Evolutionary conservation across 23 tunicate species (phyloP), one percentile per base, ranked within the genome.

Genomic region (Trididemnum nubilum): DNA sequence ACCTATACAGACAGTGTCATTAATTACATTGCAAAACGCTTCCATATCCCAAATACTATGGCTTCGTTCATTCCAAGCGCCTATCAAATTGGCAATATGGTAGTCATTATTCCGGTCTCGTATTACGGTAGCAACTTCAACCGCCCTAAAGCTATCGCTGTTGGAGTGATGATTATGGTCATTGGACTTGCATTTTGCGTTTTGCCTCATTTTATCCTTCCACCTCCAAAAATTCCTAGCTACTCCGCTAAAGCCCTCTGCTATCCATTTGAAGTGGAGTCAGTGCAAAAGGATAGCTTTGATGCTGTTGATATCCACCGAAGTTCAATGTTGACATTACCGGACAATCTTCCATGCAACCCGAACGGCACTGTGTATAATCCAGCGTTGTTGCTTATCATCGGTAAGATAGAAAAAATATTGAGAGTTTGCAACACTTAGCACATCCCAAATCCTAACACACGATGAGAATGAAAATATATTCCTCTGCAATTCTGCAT

Each of bases 1-100:
- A 85, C 97, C 34, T 91, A 91, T 75, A 91, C 97, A 3, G 90
- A 85, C 87, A 91, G 97, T 33, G 97, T 91, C n/a, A 44, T 91
- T 79, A 91, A 91, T 44, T 91, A 82, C 52, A 91, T 91, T 30
- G 77, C 97, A 7, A 91, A 91, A 71, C 82, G 90, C 35, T 91
- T 91, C 54, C 78, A 70, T 21, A 91, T 91, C 0, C 97, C 97
- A 39, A 85, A 91, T 77, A 91, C 89, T n/a, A 91, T 91, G 97
- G 97, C 97, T 0, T 91, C 97, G 44, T 91, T 91, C 52, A 91
- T 91, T 78, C 90, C 90, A 0, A 85, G 90, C 84, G 73, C 86
- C 54, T 91, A 91, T 70, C 97, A 91, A 66, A 49, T 91, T 1
- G 90, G 97, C 27, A 91, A 71, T 71, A 81, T 85, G 84, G 81